Conservation (phyloP, 2,113 vertebrate genomes). For the Dermatemys mawii region DNA sequence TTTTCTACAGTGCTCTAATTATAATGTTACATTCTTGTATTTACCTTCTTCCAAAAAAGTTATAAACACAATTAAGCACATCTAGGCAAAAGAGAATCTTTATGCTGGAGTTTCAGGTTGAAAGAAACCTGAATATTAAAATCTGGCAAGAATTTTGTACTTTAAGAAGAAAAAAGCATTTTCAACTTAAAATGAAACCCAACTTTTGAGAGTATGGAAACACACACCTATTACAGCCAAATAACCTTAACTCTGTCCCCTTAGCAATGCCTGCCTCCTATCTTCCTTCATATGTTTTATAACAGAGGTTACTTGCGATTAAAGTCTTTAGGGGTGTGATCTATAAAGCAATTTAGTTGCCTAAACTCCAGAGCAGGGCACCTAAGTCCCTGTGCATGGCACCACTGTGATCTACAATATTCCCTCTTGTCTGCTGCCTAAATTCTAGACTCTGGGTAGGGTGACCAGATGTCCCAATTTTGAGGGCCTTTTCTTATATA, state of each 20-base stretch:
- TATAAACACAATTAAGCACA: neutral
- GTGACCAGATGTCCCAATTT: too few species aligned
- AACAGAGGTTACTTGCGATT: neutral
- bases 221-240: neutral
- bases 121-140: neutral
- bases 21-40: neutral
- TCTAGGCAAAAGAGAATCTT: neutral
- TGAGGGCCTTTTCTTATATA: too few species aligned
- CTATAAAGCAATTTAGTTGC: neutral
- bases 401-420: neutral
- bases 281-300: constrained; percentile 1
- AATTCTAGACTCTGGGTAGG: too few species aligned
- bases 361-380: neutral
- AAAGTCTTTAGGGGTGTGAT: neutral
- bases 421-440: neutral
- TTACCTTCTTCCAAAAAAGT: neutral
- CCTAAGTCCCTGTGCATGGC: neutral
- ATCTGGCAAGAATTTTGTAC: neutral
- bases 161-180: neutral
- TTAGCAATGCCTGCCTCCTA: neutral
- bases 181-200: neutral
- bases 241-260: neutral
- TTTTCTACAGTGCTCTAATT: too few species aligned
- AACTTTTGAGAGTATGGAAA: neutral
- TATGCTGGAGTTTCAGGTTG: neutral